A percentile compares a stretch with the other conserved stretches of the same genome.
These are phyloP conservation scores for Wasmannia auropunctata DNA, from an alignment of 1,140 invertebrate genomes.

Conservation along the genomic window DNA sequence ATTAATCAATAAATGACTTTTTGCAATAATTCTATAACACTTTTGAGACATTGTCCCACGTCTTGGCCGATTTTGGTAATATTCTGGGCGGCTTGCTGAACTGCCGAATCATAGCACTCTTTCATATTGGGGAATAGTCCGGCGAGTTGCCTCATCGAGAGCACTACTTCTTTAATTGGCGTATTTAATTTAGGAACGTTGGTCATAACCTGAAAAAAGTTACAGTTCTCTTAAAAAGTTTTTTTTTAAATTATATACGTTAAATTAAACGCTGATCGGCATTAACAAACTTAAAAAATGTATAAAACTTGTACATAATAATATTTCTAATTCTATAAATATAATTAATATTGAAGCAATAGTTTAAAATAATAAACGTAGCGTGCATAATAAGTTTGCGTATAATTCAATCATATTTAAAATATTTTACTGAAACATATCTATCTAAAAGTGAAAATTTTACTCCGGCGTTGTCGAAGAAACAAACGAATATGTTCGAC, in stretches of 20 bases:
- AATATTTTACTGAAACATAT: too few species aligned
- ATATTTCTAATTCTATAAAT: too few species aligned
- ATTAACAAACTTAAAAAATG: too few species aligned
- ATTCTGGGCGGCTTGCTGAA: background rate
- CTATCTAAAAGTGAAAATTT: too few species aligned
- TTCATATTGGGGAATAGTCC: background rate
- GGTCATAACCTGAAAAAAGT: background rate
- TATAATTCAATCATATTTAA: too few species aligned
- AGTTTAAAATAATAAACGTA: too few species aligned
- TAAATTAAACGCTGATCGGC: too few species aligned
- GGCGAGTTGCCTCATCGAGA: background rate
- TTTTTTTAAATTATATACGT: background rate
- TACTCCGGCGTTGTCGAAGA: too few species aligned
- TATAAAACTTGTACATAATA: too few species aligned
- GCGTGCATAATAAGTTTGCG: too few species aligned
- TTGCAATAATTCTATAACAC: background rate
- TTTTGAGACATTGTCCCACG: background rate
- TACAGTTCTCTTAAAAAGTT: background rate
- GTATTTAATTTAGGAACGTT: background rate
- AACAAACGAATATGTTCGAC: too few species aligned
- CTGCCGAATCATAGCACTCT: accelerated
- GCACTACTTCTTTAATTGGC: background rate
- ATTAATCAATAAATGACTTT: conserved; percentile 20
- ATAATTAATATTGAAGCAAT: too few species aligned
- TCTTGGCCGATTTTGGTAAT: accelerated